phyloP scores from a whole-genome alignment of 2,888 invertebrate species.

The Melanchra persicariae region DNA sequence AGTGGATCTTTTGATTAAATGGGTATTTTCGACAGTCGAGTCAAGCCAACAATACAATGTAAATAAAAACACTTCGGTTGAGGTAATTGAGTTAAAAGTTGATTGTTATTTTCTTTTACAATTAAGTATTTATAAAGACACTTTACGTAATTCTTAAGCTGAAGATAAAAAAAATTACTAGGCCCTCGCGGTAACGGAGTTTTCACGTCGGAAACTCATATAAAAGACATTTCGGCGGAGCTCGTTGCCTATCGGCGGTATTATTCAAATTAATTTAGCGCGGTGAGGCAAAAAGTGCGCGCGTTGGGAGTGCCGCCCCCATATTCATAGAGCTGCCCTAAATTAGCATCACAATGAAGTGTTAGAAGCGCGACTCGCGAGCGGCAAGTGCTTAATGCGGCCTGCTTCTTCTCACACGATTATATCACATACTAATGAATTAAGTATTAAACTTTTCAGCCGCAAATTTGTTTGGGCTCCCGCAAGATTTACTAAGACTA shows the following conservation, averaged over 20 bases:
- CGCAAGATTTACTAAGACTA: constrained; percentile 72
- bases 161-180: constrained; percentile 80
- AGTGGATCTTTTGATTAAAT: constrained; percentile 54
- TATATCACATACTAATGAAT: constrained; percentile 87
- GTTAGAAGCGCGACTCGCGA: constrained; percentile 84
- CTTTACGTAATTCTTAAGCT: constrained; percentile 78
- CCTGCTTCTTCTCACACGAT: constrained; percentile 86
- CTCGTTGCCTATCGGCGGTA: constrained; percentile 88
- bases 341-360: constrained; percentile 91
- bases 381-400: constrained; percentile 86
- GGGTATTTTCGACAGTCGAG: constrained; percentile 56
- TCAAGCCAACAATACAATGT: constrained; percentile 34
- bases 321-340: constrained; percentile 89
- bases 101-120: constrained; percentile 71
- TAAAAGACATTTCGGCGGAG: constrained; percentile 86
- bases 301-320: constrained; percentile 83
- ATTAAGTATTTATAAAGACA: constrained; percentile 80
- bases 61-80: constrained; percentile 64
- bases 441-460: constrained; percentile 84
- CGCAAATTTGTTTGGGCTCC: constrained; percentile 82
- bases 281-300: constrained; percentile 89
- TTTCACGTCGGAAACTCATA: constrained; percentile 86
- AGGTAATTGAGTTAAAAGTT: constrained; percentile 10
- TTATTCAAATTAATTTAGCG: constrained; percentile 90
- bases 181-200: constrained; percentile 74